These are phyloP conservation scores for Cydia amplana DNA, from an alignment of 1,140 invertebrate species.

Conservation along the genomic window DNA sequence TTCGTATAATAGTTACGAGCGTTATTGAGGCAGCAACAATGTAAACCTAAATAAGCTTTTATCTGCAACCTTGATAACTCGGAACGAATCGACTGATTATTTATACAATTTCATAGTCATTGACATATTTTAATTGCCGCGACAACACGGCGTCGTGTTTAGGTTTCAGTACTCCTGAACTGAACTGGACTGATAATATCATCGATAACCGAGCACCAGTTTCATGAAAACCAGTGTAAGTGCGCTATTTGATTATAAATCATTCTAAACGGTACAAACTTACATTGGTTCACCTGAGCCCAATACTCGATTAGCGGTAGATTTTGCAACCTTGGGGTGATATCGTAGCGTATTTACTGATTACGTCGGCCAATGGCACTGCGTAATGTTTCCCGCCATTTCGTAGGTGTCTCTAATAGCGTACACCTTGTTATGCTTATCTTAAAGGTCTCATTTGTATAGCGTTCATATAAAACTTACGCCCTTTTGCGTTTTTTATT, in stretches of 20 bases:
- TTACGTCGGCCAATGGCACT: slow-evolving; percentile 17
- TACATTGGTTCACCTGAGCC: not conserved
- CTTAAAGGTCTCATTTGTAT: not conserved
- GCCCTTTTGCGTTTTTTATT: not conserved
- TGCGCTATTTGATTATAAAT: not conserved
- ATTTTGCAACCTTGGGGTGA: not conserved
- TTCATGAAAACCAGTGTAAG: not conserved
- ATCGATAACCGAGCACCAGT: not conserved
- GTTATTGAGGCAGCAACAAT: not conserved
- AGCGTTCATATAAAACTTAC: not conserved
- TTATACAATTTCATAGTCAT: slow-evolving; percentile 27
- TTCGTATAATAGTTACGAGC: not conserved
- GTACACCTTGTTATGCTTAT: not conserved
- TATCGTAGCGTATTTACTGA: slow-evolving; percentile 18
- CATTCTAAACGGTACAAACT: not conserved
- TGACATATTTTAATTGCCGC: slow-evolving; percentile 27
- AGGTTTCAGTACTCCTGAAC: slow-evolving; percentile 26
- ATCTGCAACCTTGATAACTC: slow-evolving; percentile 20
- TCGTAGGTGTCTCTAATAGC: slow-evolving; percentile 6
- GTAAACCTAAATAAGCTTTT: slow-evolving; percentile 1
- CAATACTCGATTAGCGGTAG: not conserved
- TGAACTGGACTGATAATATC: not conserved
- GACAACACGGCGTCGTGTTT: slow-evolving; percentile 10
- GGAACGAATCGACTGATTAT: not conserved
- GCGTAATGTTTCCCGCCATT: slow-evolving; percentile 11